Evolutionary conservation across 2,113 vertebrate species (phyloP), one percentile per base, ranked within the genome.

Genomic region (Grammomys dolichurus): DNA sequence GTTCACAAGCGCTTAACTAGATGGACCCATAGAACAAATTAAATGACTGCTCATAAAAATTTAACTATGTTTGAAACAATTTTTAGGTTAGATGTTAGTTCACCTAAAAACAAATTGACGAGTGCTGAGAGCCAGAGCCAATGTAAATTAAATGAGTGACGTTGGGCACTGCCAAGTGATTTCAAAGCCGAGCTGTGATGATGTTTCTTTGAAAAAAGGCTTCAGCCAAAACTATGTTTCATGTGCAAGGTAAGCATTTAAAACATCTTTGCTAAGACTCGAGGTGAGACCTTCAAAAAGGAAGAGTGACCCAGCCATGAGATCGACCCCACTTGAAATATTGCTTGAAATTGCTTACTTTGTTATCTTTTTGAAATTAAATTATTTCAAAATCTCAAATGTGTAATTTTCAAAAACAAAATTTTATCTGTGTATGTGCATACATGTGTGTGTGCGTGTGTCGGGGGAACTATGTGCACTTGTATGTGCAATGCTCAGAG

Each of bases 31-130:
- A 84, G 56, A 72, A 69, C 67, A 63, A 90, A 86, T n/a, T 89
- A 86, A 92, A 31, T 89, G 86, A 89, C 92, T 85, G 78, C 33
- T 97, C 73, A 80, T 82, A 89, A 92, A 88, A 86, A n/a, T 60
- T 31, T 78, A 20, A 58, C 85, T 73, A 56, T 75, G 65, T 91
- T 90, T 75, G 73, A 92, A 87, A 78, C 56, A 48, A 78, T 43
- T 82, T 97, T 82, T 89, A 73, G 69, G 58, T 92, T 95, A 92
- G 76, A 87, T 93, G 91, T 89, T 63, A 24, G 80, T 95, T 86
- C 67, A 67, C 85, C 95, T 89, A 48, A 46, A 65, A 91, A 92
- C 56, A 88, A 96, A 96, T 67, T 40, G 81, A 85, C 26, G 81
- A 63, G 28, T 63, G 80, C 72, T 31, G 58, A 75, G 73, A 78